phyloP scores from a whole-genome alignment of 35 echinoderm and acorn worm species.

The Acanthaster planci region DNA sequence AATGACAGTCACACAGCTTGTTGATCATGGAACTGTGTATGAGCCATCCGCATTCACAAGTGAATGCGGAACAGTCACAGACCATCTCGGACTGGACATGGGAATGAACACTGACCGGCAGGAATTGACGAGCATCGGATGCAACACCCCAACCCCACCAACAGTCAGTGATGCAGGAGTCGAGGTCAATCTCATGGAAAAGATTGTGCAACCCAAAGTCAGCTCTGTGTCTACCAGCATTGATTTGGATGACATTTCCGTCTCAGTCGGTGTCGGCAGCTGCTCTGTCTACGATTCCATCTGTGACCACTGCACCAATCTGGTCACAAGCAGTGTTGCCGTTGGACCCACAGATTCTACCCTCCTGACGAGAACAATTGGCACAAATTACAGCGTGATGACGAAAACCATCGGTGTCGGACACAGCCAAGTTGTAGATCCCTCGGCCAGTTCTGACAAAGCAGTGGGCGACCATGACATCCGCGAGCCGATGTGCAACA shows the following conservation, averaged over 20 bases:
- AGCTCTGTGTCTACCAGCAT: constrained; percentile 15
- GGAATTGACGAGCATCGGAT: constrained; percentile 7
- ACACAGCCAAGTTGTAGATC: not conserved
- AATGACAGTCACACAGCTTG: not conserved
- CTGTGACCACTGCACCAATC: constrained; percentile 82
- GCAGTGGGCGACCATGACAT: constrained; percentile 65
- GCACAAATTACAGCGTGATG: constrained; percentile 65
- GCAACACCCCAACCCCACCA: not conserved
- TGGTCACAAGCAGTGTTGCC: constrained; percentile 37
- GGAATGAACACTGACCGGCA: constrained; percentile 22
- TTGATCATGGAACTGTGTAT: not conserved
- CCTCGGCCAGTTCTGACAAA: constrained; percentile 34
- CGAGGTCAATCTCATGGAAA: constrained; percentile 3
- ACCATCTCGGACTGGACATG: constrained; percentile 3
- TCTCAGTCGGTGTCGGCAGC: constrained; percentile 47
- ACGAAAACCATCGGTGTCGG: constrained; percentile 73
- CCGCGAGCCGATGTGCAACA: constrained; percentile 55
- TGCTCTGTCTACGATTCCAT: constrained; percentile 62
- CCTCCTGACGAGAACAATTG: constrained; percentile 45
- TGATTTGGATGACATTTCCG: not conserved
- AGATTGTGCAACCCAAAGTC: not conserved
- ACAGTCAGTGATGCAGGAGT: constrained; percentile 6
- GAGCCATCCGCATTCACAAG: not conserved
- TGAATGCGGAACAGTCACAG: not conserved
- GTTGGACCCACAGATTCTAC: not conserved